phyloP scores from a whole-genome alignment of 2,113 vertebrate genomes.

The Varanus komodoensis region DNA sequence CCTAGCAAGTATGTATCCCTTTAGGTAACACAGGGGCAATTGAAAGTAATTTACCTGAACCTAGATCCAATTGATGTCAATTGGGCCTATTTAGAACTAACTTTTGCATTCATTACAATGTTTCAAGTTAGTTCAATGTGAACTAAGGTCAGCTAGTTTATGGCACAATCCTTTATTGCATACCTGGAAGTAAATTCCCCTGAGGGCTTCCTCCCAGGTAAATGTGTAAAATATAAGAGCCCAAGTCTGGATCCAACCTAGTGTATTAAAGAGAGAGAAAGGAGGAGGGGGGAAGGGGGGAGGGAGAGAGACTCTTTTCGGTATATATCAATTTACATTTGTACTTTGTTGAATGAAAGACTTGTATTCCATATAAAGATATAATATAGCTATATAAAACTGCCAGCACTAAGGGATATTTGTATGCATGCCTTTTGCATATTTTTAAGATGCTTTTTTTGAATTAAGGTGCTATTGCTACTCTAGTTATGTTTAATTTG shows the following conservation, averaged over 20 bases:
- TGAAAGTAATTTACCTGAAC: not conserved
- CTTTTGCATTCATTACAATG: too few species aligned
- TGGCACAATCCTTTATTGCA: not conserved
- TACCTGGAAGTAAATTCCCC: not conserved
- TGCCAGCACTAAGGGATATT: not conserved
- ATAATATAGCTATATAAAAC: not conserved
- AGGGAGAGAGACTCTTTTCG: not conserved
- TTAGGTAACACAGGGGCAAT: not conserved
- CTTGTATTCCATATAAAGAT: not conserved
- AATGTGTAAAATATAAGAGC: not conserved
- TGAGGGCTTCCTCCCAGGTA: not conserved
- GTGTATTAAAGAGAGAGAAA: not conserved
- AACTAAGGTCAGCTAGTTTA: not conserved
- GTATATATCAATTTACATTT: not conserved
- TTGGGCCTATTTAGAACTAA: not conserved
- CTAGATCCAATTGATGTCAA: not conserved
- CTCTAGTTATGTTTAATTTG: constrained; percentile 12
- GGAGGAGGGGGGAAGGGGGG: too few species aligned
- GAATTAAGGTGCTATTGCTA: not conserved
- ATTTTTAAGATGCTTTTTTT: not conserved
- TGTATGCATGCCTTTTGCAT: not conserved
- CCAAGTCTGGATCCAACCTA: not conserved
- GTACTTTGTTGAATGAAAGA: not conserved
- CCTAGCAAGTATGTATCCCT: not conserved
- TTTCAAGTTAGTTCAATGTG: not conserved